Percentiles rank a stretch among this genome's conserved stretches.
Conservation (phyloP, 2,797 vertebrate species). For the Phrynocephalus guinanensis region DNA sequence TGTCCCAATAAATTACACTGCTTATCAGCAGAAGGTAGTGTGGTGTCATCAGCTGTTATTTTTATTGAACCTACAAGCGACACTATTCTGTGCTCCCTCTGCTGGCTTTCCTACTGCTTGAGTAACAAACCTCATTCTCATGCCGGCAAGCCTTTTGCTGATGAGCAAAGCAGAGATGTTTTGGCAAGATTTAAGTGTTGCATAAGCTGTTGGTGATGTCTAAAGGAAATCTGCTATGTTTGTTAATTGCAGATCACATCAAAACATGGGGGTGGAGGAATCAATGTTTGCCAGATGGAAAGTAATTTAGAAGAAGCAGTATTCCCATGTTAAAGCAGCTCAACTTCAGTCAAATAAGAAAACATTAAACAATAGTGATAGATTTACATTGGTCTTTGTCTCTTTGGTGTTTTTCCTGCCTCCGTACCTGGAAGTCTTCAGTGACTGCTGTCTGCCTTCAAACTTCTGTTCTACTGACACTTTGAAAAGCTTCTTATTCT, state of each 20-base stretch:
- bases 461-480: slow-evolving; percentile 25
- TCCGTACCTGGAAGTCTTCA: slow-evolving; percentile 36
- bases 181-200: slow-evolving; percentile 44
- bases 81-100: slow-evolving; percentile 61
- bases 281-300: slow-evolving; percentile 42
- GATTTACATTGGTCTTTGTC: slow-evolving; percentile 30
- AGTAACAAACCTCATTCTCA: slow-evolving; percentile 51
- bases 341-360: slow-evolving; percentile 36
- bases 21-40: background rate
- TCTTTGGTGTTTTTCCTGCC: slow-evolving; percentile 3
- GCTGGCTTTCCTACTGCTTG: slow-evolving; percentile 57
- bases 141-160: slow-evolving; percentile 41
- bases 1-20: slow-evolving; percentile 63
- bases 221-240: slow-evolving; percentile 43
- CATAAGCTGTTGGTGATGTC: slow-evolving; percentile 43
- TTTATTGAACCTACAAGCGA: slow-evolving; percentile 43
- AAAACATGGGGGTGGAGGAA: slow-evolving; percentile 24
- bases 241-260: slow-evolving; percentile 43
- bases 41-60: slow-evolving; percentile 58
- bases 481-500: background rate
- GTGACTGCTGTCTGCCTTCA: slow-evolving; percentile 29
- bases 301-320: slow-evolving; percentile 50
- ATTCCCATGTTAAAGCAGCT: slow-evolving; percentile 38
- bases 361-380: background rate
- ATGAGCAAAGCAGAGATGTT: slow-evolving; percentile 44